These are phyloP conservation scores for Sarcophaga rosellei DNA, from an alignment of 2,888 invertebrate species.

Conservation along the genomic window DNA sequence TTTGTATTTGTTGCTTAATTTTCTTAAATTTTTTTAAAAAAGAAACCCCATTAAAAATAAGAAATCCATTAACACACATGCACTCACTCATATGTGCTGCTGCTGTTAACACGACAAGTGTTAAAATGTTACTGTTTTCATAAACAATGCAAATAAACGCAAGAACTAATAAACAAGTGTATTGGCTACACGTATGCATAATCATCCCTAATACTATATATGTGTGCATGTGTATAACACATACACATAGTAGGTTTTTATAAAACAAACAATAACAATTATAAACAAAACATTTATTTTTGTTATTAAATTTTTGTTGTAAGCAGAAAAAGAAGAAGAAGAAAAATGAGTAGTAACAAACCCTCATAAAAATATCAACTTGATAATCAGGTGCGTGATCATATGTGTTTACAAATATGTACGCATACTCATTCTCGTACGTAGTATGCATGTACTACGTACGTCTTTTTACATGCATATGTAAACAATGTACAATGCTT, in stretches of 20 bases:
- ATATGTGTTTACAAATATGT: conserved; percentile 71
- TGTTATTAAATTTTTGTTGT: background rate
- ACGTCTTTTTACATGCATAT: conserved; percentile 21
- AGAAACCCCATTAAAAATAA: background rate
- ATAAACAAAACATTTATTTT: conserved; percentile 18
- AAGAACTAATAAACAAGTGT: conserved; percentile 63
- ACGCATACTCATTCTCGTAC: too few relatives aligned
- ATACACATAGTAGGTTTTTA: background rate
- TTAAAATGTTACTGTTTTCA: conserved; percentile 63
- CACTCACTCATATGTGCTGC: conserved; percentile 27
- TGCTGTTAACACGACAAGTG: conserved; percentile 62
- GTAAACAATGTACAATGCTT: background rate
- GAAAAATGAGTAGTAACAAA: conserved; percentile 26
- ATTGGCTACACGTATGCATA: background rate
- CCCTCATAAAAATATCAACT: conserved; percentile 53
- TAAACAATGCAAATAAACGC: conserved; percentile 60
- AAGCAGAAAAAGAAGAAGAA: background rate
- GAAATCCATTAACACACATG: background rate
- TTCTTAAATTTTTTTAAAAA: conserved; percentile 14
- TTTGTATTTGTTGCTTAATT: background rate
- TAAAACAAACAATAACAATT: conserved; percentile 39
- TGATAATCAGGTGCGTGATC: conserved; percentile 77
- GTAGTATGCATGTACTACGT: conserved; percentile 52
- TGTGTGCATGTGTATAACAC: background rate
- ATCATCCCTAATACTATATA: background rate